These are phyloP conservation scores for Megalops atlanticus DNA, from an alignment of 2,113 vertebrate species.

Conservation along the genomic window DNA sequence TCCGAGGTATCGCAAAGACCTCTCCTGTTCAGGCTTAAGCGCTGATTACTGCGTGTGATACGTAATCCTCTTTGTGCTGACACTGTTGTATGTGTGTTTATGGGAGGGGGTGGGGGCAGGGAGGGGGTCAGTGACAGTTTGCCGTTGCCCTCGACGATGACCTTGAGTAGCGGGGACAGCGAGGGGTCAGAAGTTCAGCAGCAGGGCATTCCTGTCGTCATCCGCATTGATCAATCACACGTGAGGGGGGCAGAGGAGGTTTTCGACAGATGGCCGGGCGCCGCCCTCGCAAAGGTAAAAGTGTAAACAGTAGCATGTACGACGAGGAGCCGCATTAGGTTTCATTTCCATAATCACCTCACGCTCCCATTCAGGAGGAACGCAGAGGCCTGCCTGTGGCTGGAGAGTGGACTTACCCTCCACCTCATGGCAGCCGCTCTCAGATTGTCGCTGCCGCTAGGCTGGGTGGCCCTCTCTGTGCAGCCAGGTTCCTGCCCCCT, in stretches of 20 bases:
- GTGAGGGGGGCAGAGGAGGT: not conserved
- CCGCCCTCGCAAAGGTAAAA: slow-evolving; percentile 16
- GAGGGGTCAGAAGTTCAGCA: not conserved
- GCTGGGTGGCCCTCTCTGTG: too few species aligned
- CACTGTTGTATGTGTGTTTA: slow-evolving; percentile 50
- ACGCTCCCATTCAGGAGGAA: slow-evolving; percentile 46
- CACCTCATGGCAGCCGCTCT: not conserved
- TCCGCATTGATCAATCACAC: not conserved
- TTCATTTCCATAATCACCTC: slow-evolving; percentile 62
- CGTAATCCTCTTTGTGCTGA: slow-evolving; percentile 64
- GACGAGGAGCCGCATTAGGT: slow-evolving; percentile 36
- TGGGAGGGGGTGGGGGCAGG: not conserved
- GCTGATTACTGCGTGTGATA: slow-evolving; percentile 66
- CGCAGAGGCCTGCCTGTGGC: not conserved
- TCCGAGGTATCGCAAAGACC: slow-evolving; percentile 54
- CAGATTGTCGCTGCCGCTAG: too few species aligned
- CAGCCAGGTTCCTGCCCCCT: not conserved
- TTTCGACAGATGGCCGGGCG: slow-evolving; percentile 1
- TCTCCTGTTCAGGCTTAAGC: slow-evolving; percentile 57
- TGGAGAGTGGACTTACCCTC: not conserved
- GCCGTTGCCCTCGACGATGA: not conserved
- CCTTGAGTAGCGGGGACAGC: not conserved
- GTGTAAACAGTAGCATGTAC: slow-evolving; percentile 17
- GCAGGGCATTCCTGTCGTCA: not conserved
- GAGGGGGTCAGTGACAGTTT: not conserved